Evolutionary conservation across 1,140 invertebrate species (phyloP).

Genomic region (Saccostrea echinata): DNA sequence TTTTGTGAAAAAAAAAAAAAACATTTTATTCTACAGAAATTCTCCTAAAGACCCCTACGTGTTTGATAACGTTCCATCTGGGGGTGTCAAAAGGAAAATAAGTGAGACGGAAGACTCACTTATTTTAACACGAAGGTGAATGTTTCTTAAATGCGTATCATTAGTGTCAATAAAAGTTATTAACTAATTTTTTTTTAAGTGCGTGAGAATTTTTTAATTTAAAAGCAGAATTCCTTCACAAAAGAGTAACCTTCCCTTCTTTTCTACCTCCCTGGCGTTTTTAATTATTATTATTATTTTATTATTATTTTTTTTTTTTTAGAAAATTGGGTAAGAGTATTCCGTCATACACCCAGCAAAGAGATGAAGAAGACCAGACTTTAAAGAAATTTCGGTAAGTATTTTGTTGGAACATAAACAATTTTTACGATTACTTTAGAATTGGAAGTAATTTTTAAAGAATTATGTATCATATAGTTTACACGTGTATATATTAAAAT

Average conservation of each 20-base stretch:
- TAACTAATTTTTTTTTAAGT: no score
- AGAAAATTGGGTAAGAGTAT: background rate
- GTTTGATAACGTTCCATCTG: background rate
- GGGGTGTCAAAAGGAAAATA: background rate
- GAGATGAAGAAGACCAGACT: background rate
- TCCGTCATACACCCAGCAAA: background rate
- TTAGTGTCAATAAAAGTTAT: no score
- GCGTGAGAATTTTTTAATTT: background rate
- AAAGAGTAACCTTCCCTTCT: background rate
- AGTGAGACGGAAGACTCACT: constrained; percentile 3
- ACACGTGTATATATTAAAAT: background rate
- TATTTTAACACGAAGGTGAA: background rate
- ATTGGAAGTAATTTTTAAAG: background rate
- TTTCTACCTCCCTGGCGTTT: background rate
- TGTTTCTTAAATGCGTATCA: background rate
- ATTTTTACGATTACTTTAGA: no score
- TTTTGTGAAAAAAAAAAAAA: no score
- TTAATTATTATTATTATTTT: no score
- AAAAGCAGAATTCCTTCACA: background rate
- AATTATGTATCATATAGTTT: background rate
- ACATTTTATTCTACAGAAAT: background rate
- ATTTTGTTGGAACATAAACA: background rate
- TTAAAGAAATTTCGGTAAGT: background rate
- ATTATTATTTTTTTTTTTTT: background rate
- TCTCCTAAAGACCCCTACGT: background rate